Base-by-base conservation (phyloP, 2,113 vertebrate species). In the Marmota monax region DNA sequence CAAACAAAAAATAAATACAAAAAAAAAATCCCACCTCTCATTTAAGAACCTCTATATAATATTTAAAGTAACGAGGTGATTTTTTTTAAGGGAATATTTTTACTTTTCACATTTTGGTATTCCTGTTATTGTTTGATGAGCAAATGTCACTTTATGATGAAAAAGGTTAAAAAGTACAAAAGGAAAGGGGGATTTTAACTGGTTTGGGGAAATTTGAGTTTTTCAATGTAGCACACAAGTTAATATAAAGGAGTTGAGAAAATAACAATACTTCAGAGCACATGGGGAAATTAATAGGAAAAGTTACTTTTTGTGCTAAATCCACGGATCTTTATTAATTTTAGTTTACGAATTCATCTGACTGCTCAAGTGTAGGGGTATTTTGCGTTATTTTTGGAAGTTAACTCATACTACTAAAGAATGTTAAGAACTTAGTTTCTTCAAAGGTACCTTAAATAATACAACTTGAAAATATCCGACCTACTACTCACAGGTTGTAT, bases 1-100 rank as follows among this genome's bases (percentile, higher is more conserved):
- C 80, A 77, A 90, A 80, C 3, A 70, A 91, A 95, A 88, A 90
- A 51, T 16, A 74, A n/a, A 63, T 11, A 42, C 51, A 78, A 22
- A 84, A 90, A 25, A 25, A 63, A 63, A 61, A 61, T 8, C 23
- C 22, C 11, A 76, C 37, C 39, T 69, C 16, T 29, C 74, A 45
- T 22, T 39, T n/a, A 70, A 65, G 56, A 27, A 76, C 37, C 39
- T 51, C 29, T 1, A 63, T 22, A 58, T 22, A 58, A 2, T 22
- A 12, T 48, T 14, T 63, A 8, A 92, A 95, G 3, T 22, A 61
- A 85, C 7, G 23, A 51, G 34, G 0, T 37, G 14, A 67, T 67
- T 82, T 88, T 65, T 94, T 92, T 27, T 34, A 93, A 48, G 3
- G 34, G 39, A 6, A 25, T 9, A 65, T 23, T 72, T 77, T 45